These are phyloP conservation scores for Philaethria dido DNA, from an alignment of 2,888 invertebrate species.

Conservation along the genomic window DNA sequence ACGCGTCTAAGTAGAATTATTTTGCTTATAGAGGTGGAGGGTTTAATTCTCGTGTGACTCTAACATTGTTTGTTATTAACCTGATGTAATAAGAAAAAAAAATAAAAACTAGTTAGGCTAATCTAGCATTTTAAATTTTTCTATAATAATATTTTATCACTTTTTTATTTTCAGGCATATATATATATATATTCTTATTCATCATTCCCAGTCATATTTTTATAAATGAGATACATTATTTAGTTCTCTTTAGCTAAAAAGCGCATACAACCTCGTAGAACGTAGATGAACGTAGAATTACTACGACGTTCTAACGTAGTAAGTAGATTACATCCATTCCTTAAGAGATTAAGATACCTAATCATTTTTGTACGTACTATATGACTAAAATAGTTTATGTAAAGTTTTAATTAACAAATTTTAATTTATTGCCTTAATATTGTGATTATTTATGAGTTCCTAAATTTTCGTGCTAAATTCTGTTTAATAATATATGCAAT, in stretches of 20 bases:
- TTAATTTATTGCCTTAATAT: background rate
- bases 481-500: constrained; percentile 20
- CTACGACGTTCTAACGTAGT: background rate
- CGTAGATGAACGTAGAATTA: background rate
- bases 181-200: too few relatives aligned
- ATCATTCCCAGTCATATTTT: too few relatives aligned
- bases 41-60: background rate
- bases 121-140: too few relatives aligned
- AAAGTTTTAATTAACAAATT: background rate
- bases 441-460: background rate
- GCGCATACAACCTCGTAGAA: background rate
- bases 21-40: background rate
- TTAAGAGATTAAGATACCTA: background rate
- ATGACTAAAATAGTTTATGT: background rate
- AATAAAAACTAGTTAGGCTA: too few relatives aligned
- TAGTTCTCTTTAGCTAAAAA: background rate
- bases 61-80: too few relatives aligned
- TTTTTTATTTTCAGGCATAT: too few relatives aligned
- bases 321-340: constrained; percentile 1
- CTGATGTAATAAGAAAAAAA: too few relatives aligned
- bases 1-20: background rate
- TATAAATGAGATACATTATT: too few relatives aligned
- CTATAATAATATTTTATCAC: too few relatives aligned
- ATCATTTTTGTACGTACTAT: background rate
- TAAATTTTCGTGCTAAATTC: background rate